A percentile compares a stretch with the other conserved stretches of the same genome.
Evolutionary conservation across 1,140 invertebrate genomes (phyloP).

Genomic region (Geopemphigus sp.): DNA sequence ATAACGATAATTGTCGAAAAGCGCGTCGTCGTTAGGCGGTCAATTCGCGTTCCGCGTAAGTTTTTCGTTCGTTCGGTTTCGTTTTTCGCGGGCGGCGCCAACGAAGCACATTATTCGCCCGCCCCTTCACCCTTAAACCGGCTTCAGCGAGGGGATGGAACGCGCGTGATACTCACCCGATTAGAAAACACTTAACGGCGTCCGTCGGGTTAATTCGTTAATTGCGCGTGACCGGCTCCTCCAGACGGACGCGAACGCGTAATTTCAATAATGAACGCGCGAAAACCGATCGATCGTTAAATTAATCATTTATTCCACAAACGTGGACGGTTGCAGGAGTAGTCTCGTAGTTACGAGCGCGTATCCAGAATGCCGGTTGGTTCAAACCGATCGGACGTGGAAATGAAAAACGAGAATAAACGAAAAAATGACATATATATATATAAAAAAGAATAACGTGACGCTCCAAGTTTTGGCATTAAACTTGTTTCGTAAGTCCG

Average conservation of each 20-base stretch:
- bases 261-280: conserved; percentile 44
- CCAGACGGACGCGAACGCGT: conserved; percentile 5
- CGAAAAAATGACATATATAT: not conserved
- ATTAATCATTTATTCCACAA: too few species aligned
- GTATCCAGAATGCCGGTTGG: conserved; percentile 41
- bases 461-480: conserved; percentile 36
- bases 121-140: too few species aligned
- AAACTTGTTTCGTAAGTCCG: conserved; percentile 38
- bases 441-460: conserved; percentile 18
- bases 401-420: conserved; percentile 18
- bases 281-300: conserved; percentile 41
- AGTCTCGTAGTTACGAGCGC: conserved; percentile 35
- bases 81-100: too few species aligned
- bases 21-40: too few species aligned
- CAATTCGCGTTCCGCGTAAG: too few species aligned
- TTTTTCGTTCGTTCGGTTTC: too few species aligned
- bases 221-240: conserved; percentile 19
- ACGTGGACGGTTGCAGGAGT: too few species aligned
- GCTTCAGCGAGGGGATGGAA: too few species aligned
- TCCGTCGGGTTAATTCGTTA: not conserved
- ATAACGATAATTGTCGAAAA: too few species aligned
- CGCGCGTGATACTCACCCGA: not conserved
- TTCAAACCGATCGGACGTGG: conserved; percentile 26
- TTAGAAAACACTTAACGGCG: conserved; percentile 21
- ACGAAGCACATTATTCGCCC: too few species aligned